Evolutionary conservation across 2,113 vertebrate genomes (phyloP).

Genomic region (Scolopax mira): DNA sequence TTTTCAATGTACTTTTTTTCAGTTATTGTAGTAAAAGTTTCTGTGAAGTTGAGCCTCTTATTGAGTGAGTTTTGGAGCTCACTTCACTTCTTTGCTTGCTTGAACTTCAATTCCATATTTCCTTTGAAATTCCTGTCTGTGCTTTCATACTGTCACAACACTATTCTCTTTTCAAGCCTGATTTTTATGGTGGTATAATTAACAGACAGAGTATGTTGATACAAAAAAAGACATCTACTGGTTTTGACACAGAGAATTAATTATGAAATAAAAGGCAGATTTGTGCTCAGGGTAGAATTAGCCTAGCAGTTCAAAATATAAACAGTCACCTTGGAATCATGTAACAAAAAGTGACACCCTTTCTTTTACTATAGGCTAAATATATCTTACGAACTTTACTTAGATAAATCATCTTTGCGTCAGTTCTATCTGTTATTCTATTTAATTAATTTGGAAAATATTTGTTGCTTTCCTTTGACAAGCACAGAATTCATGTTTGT

Average conservation of each 20-base stretch:
- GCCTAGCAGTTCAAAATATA: slow-evolving; percentile 71
- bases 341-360: slow-evolving; percentile 71
- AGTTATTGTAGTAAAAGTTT: not conserved
- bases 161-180: slow-evolving; percentile 22
- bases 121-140: not conserved
- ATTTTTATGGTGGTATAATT: slow-evolving; percentile 64
- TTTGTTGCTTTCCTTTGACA: slow-evolving; percentile 57
- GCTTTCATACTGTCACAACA: not conserved
- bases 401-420: slow-evolving; percentile 62
- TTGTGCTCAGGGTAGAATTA: slow-evolving; percentile 76
- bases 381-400: slow-evolving; percentile 64
- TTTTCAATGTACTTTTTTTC: not conserved
- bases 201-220: slow-evolving; percentile 66
- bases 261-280: slow-evolving; percentile 78
- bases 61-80: not conserved
- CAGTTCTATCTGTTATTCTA: slow-evolving; percentile 47
- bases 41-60: not conserved
- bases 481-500: slow-evolving; percentile 71
- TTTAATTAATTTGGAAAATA: slow-evolving; percentile 71
- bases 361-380: slow-evolving; percentile 67
- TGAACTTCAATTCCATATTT: not conserved
- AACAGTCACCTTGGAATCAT: slow-evolving; percentile 76
- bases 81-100: not conserved
- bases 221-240: slow-evolving; percentile 66
- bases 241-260: slow-evolving; percentile 79